phyloP scores from a whole-genome alignment of 2,113 vertebrate species.

The Pelodiscus sinensis region DNA sequence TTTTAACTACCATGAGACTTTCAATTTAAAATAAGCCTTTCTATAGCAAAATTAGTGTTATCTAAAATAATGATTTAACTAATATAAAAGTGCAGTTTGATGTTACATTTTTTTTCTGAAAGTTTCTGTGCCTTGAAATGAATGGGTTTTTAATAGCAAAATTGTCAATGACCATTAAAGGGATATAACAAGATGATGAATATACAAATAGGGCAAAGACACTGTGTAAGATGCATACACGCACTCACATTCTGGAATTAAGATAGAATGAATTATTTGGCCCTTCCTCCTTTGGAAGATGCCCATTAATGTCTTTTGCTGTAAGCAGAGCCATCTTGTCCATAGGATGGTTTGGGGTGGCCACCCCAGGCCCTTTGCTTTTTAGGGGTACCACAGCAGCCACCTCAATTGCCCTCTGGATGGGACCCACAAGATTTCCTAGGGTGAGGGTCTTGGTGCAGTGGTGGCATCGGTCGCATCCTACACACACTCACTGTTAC shows the following conservation, averaged over 20 bases:
- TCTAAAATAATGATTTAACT: background rate
- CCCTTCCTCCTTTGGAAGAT: background rate
- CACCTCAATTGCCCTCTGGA: too few relatives aligned
- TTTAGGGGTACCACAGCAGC: too few relatives aligned
- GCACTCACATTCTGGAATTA: background rate
- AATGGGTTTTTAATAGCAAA: background rate
- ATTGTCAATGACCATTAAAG: background rate
- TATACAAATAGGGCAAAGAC: fast-evolving
- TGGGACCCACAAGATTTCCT: too few relatives aligned
- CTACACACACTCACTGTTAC: too few relatives aligned
- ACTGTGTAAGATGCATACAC: background rate
- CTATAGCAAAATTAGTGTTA: background rate
- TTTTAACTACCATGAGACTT: background rate
- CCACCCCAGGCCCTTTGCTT: too few relatives aligned
- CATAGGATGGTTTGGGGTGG: too few relatives aligned
- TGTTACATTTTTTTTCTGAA: background rate
- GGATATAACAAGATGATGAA: background rate
- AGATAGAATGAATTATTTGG: background rate
- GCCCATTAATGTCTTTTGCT: background rate
- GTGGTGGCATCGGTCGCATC: too few relatives aligned
- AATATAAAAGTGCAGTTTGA: background rate
- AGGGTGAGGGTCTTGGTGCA: too few relatives aligned
- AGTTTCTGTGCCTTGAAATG: background rate
- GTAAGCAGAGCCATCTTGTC: background rate
- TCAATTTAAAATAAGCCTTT: background rate